Evolutionary conservation across 1,140 invertebrate genomes (phyloP).

Genomic region (Palaemon carinicauda): DNA sequence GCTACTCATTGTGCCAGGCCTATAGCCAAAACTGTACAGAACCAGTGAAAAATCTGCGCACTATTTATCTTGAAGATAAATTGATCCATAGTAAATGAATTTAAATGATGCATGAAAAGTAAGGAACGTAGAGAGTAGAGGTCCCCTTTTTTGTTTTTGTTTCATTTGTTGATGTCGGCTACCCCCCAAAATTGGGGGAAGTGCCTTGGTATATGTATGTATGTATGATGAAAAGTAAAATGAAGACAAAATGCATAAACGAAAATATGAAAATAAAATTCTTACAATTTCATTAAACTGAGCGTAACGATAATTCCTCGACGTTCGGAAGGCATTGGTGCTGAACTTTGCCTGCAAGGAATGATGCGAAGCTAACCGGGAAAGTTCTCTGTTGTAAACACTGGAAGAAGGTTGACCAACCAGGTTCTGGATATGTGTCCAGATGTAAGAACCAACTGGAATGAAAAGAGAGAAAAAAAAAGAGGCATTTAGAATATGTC

Average conservation of each 20-base stretch:
- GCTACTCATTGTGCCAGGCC: too few relatives aligned
- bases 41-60: too few relatives aligned
- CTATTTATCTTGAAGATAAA: too few relatives aligned
- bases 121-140: too few relatives aligned
- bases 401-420: background rate
- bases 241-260: background rate
- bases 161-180: too few relatives aligned
- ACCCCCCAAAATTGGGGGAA: too few relatives aligned
- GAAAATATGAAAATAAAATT: background rate
- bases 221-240: too few relatives aligned
- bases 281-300: conserved; percentile 25
- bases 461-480: background rate
- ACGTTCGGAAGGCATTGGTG: conserved; percentile 32
- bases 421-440: conserved; percentile 38
- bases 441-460: conserved; percentile 45
- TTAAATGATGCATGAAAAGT: too few relatives aligned
- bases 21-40: too few relatives aligned
- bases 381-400: background rate
- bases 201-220: too few relatives aligned
- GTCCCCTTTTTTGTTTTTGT: too few relatives aligned
- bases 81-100: too few relatives aligned
- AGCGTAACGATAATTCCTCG: conserved; percentile 25
- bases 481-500: background rate
- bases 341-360: conserved; percentile 26
- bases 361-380: background rate